Base-by-base conservation (phyloP, 1,140 invertebrate species). In the Batillaria attramentaria region DNA sequence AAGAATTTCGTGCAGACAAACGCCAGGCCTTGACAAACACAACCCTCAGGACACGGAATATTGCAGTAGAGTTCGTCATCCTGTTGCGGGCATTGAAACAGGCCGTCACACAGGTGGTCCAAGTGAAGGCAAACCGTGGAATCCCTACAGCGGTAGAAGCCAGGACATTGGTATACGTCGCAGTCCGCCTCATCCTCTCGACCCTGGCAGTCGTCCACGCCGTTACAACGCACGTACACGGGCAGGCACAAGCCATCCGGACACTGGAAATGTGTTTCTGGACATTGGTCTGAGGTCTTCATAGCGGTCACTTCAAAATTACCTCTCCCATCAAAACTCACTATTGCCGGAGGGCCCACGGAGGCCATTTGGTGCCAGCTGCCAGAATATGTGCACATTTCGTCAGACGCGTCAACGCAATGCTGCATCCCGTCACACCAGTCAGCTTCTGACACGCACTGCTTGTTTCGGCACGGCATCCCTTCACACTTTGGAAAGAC, bases 111-210 rank as follows among this genome's bases (percentile, higher is more conserved):
- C 62, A 65, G 62, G 31, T 76, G 65, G n/a, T 43, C 46, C 24
- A 37, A 6, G 42, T 68, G 72, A 31, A 79, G 42, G 35, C 81
- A 82, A 24, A 72, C 57, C 5, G 31, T 35, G 20, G 77, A 79
- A 3, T 24, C 31, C 31, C 68, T 33, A 37, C 77, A 79, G 18
- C 72, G 54, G 43, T 70, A 82, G 13, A 75, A 73, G 18, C 77
- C 78, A 13, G 74, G 78, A 43, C 81, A 82, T 20, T 39, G 24
- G 31, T 50, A 79, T 24, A 28, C 43, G 3, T 73, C 46, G 13
- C 72, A 73, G 31, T 33, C 46, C 1, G 18, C 31, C 18, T 73
- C 72, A 50, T 73, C 72, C 72, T 73, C 72, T 10, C 57, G 46
- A 46, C 43, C 43, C 20, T 24, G 13, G 31, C 72, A 73, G 50